Evolutionary conservation across 2,888 invertebrate genomes (phyloP).

Genomic region (Agrochola litura): DNA sequence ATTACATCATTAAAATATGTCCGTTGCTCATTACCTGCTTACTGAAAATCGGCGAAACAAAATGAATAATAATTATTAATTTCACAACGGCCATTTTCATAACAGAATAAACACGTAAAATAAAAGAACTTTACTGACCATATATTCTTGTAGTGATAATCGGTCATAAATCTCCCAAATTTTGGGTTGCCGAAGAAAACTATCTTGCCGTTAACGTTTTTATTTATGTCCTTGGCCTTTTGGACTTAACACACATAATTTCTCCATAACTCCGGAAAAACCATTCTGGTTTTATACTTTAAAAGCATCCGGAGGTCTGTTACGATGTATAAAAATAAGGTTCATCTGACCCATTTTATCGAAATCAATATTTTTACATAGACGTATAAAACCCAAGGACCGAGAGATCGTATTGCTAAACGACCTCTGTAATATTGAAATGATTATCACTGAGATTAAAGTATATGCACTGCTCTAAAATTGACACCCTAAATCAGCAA

Average conservation of each 20-base stretch:
- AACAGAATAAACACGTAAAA: constrained; percentile 67
- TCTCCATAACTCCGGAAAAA: constrained; percentile 70
- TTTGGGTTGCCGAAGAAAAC: constrained; percentile 75
- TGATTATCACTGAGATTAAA: constrained; percentile 63
- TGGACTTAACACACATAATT: constrained; percentile 73
- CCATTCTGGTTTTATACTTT: constrained; percentile 69
- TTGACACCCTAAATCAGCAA: constrained; percentile 71
- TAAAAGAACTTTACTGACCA: constrained; percentile 74
- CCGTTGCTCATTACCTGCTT: constrained; percentile 25
- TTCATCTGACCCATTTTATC: constrained; percentile 51
- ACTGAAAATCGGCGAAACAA: constrained; percentile 40
- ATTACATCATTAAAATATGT: constrained; percentile 25
- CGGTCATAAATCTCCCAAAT: constrained; percentile 75
- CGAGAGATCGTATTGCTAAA: constrained; percentile 45
- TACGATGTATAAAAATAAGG: constrained; percentile 52
- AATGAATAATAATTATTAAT: constrained; percentile 40
- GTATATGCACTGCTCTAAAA: constrained; percentile 58
- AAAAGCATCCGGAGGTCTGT: constrained; percentile 56
- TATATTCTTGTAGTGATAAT: constrained; percentile 73
- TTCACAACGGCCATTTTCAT: constrained; percentile 49
- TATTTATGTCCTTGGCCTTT: constrained; percentile 74
- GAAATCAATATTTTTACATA: constrained; percentile 61
- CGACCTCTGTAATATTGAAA: constrained; percentile 56
- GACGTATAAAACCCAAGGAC: constrained; percentile 50
- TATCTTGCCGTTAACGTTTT: constrained; percentile 78